A percentile compares a stretch with the other conserved stretches of the same genome.
These are phyloP conservation scores for Rhinogobio ventralis DNA, from an alignment of 2,797 vertebrate genomes.

Conservation along the genomic window DNA sequence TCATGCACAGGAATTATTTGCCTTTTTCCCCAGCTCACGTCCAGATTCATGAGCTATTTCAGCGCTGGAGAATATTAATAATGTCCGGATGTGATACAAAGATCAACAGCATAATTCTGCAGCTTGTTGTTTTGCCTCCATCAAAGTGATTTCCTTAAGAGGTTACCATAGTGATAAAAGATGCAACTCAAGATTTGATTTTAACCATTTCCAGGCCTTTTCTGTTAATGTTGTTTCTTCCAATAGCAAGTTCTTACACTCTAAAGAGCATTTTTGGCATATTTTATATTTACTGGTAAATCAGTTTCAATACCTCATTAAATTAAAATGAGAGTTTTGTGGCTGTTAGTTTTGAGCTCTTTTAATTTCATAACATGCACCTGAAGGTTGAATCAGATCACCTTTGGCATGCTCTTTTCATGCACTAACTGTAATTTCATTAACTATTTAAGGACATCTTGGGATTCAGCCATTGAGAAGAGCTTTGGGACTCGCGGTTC, in stretches of 20 bases:
- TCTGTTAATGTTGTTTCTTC: neutral
- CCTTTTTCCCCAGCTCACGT: slow-evolving; percentile 37
- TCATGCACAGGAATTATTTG: neutral
- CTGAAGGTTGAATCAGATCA: neutral
- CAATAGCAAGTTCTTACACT: neutral
- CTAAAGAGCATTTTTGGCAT: slow-evolving; percentile 6
- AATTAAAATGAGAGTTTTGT: too few relatives aligned
- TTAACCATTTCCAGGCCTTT: neutral
- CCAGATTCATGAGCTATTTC: slow-evolving; percentile 54
- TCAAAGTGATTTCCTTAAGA: slow-evolving; percentile 35
- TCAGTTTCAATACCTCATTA: neutral
- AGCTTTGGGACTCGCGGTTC: neutral
- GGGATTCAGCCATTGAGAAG: neutral
- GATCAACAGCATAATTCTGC: slow-evolving; percentile 51
- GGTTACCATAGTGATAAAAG: slow-evolving; percentile 44
- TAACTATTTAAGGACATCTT: neutral
- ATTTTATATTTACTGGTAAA: neutral
- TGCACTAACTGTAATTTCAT: neutral
- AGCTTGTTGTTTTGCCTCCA: slow-evolving; percentile 14
- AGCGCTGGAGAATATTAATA: slow-evolving; percentile 56
- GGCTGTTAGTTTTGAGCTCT: neutral
- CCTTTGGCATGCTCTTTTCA: neutral
- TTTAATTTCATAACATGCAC: neutral
- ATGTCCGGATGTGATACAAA: slow-evolving; percentile 42
- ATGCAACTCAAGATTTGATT: neutral